Evolutionary conservation across 2,113 vertebrate genomes (phyloP).

Genomic region (Platycercus adscitus): DNA sequence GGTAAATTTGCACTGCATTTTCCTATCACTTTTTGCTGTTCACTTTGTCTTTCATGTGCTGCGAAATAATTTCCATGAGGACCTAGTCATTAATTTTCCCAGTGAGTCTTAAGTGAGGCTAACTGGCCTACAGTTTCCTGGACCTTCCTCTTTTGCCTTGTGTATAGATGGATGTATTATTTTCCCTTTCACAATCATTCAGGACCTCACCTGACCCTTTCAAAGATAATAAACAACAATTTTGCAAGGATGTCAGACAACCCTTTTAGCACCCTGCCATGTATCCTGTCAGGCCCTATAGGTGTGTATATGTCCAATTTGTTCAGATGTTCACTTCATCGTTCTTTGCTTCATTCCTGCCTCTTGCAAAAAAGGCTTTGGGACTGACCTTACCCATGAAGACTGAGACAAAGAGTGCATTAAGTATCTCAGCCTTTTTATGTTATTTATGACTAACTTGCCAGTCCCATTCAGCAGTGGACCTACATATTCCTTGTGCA

Average conservation of each 20-base stretch:
- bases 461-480: not conserved
- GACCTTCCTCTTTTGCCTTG: not conserved
- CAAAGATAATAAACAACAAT: not conserved
- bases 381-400: not conserved
- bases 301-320: not conserved
- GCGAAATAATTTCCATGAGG: not conserved
- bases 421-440: not conserved
- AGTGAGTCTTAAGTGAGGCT: not conserved
- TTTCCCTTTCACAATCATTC: not conserved
- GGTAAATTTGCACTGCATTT: not conserved
- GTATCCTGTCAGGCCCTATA: fast-evolving
- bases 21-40: not conserved
- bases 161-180: not conserved
- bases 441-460: not conserved
- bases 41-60: not conserved
- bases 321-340: not conserved
- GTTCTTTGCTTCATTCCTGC: not conserved
- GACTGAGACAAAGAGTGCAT: not conserved
- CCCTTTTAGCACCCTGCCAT: not conserved
- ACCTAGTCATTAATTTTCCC: not conserved
- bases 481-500: not conserved
- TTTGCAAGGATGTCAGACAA: not conserved
- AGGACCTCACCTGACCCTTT: not conserved
- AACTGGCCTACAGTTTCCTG: not conserved
- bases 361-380: not conserved